Evolutionary conservation across 2,888 invertebrate species (phyloP), one percentile per base, ranked within the genome.

Genomic region (Aradus depressus): DNA sequence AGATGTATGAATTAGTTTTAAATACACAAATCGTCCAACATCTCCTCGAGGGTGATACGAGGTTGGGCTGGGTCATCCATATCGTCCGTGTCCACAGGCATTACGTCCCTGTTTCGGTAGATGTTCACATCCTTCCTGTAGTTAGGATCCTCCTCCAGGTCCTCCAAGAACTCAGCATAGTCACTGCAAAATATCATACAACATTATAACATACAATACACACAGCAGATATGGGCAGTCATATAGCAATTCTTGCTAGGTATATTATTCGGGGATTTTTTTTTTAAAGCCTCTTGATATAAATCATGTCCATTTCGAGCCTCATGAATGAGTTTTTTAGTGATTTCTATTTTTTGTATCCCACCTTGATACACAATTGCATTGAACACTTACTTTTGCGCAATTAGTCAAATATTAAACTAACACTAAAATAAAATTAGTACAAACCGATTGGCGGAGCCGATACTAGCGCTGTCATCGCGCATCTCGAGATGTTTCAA

Each of bases 1-100:
- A n/a, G n/a, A n/a, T n/a, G n/a, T n/a, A n/a, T n/a, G n/a, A n/a
- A n/a, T n/a, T n/a, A n/a, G n/a, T n/a, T n/a, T n/a, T n/a, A n/a
- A n/a, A n/a, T n/a, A n/a, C n/a, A n/a, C n/a, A 95, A 71, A 66
- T 95, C 93, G 57, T 95, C 91, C 59, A 95, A 71, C 95, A 95
- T 93, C 70, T 95, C 93, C 34, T 84, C 87, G 5, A 95, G 73
- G 0, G 87, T 86, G 57, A 93, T 83, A 56, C 76, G 76, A 0
- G 90, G 91, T 22, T 77, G 66, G 19, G 74, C 72, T 0, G 80
- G 77, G 63, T 84, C 82, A 18, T 77, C 67, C 6, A 71, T 61
- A 43, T 75, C 74, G 55, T 75, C 73, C 0, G 71, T 68, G 64
- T 83, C 81, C 1, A 76, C 71, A 26, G 76, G 71, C 51, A 75